Percentiles rank a stretch among this genome's conserved stretches.
Conservation (phyloP, 2,113 vertebrate genomes). For the Scomber japonicus region DNA sequence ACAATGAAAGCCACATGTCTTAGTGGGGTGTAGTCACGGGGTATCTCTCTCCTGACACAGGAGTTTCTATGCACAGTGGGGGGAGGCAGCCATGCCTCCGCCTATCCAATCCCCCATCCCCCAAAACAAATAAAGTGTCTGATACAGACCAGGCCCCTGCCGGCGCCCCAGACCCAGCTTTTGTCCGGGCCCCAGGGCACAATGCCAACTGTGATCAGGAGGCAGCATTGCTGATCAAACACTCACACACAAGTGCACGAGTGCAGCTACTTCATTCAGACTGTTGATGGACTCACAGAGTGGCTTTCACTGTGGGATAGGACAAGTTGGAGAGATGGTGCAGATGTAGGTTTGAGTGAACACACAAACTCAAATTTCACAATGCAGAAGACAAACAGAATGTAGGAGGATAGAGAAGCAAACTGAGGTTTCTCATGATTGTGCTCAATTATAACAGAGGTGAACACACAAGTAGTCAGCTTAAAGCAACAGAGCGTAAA, state of each 20-base stretch:
- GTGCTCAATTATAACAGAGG: constrained; percentile 61
- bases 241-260: constrained; percentile 57
- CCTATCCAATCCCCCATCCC: constrained; percentile 56
- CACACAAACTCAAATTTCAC: constrained; percentile 1
- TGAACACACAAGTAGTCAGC: constrained; percentile 53
- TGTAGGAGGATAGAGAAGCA: background rate
- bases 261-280: constrained; percentile 55
- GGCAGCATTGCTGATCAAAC: constrained; percentile 70
- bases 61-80: constrained; percentile 56
- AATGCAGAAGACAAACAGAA: background rate
- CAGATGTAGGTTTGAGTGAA: background rate
- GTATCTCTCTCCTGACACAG: constrained; percentile 63
- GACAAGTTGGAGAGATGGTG: background rate
- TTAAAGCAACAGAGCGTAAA: constrained; percentile 74
- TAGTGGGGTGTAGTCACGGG: constrained; percentile 60
- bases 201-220: constrained; percentile 73
- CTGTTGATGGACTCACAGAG: constrained; percentile 42
- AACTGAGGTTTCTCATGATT: constrained; percentile 51
- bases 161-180: constrained; percentile 56
- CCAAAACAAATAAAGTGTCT: constrained; percentile 78
- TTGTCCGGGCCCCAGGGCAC: constrained; percentile 68
- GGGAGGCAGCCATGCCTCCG: constrained; percentile 42
- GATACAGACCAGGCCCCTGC: constrained; percentile 72
- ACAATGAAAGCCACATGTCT: constrained; percentile 76
- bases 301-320: background rate